These are phyloP conservation scores for Scaptomyza polygonia DNA, from an alignment of 2,888 invertebrate genomes.

Conservation along the genomic window DNA sequence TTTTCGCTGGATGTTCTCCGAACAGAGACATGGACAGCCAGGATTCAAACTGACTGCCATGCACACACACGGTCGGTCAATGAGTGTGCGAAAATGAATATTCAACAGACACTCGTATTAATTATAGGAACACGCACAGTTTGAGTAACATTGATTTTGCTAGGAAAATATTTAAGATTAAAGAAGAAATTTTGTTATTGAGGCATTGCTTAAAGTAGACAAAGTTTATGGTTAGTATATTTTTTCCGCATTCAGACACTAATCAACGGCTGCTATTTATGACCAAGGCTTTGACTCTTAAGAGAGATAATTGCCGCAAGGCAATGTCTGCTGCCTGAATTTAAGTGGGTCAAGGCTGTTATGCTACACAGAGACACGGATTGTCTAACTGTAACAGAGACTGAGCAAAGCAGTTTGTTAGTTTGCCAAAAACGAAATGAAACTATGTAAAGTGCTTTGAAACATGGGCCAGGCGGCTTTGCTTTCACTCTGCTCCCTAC, in stretches of 20 bases:
- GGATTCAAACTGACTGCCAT: conserved; percentile 17
- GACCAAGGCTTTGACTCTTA: conserved; percentile 1
- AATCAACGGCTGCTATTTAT: conserved; percentile 66
- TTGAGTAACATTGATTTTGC: background rate
- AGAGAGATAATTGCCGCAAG: conserved; percentile 12
- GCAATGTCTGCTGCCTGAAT: conserved; percentile 20
- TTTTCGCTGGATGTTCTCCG: conserved; percentile 32
- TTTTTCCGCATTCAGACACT: conserved; percentile 31
- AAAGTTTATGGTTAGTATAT: too few species aligned
- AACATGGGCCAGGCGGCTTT: conserved; percentile 25
- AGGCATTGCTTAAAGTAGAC: too few species aligned
- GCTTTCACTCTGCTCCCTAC: background rate
- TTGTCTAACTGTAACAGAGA: conserved; percentile 38
- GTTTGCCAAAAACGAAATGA: conserved; percentile 50
- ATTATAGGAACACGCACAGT: conserved; percentile 61
- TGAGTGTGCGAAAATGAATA: conserved; percentile 62
- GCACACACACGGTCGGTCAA: conserved; percentile 19
- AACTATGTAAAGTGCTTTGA: conserved; percentile 51
- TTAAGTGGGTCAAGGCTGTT: conserved; percentile 60
- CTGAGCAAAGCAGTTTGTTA: conserved; percentile 4
- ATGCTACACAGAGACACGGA: conserved; percentile 5
- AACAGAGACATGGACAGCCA: conserved; percentile 16
- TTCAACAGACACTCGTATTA: conserved; percentile 66
- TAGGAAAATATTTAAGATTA: conserved; percentile 3
- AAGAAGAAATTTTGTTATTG: background rate